Percentiles rank a stretch among this genome's conserved stretches.
Conservation (phyloP, 2,113 vertebrate species). For the Lamprologus sp. region DNA sequence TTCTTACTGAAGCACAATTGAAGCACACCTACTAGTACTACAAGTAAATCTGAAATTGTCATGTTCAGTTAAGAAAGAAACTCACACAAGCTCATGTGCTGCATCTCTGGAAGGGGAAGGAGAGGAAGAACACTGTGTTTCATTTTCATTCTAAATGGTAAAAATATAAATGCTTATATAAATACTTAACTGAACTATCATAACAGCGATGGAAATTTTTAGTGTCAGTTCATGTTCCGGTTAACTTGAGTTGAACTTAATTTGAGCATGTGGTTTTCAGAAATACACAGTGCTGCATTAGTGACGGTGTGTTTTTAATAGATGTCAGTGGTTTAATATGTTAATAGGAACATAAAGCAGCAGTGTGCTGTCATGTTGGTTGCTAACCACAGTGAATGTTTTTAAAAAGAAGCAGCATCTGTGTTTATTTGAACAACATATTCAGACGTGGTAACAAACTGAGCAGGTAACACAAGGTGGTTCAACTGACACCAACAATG, state of each 20-base stretch:
- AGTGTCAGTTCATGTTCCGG: not conserved
- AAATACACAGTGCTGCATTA: not conserved
- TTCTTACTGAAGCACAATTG: too few relatives aligned
- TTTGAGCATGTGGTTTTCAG: not conserved
- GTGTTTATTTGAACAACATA: rapidly evolving
- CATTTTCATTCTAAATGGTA: too few relatives aligned
- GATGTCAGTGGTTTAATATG: not conserved
- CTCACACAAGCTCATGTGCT: too few relatives aligned
- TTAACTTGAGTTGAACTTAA: not conserved
- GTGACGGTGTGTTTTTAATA: not conserved
- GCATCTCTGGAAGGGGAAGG: too few relatives aligned
- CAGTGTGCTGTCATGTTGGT: not conserved
- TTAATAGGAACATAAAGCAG: not conserved
- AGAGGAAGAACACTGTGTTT: too few relatives aligned
- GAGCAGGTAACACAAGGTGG: not conserved
- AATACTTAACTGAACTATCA: too few relatives aligned
- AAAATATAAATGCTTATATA: too few relatives aligned
- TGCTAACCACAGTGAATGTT: not conserved
- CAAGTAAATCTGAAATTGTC: too few relatives aligned
- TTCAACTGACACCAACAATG: too few relatives aligned
- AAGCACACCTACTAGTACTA: too few relatives aligned
- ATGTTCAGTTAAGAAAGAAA: too few relatives aligned
- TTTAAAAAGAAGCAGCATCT: not conserved
- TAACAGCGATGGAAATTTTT: too few relatives aligned
- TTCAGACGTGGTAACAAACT: not conserved